A percentile compares a stretch with the other conserved stretches of the same genome.
These are phyloP conservation scores for Phytoseiulus persimilis DNA, from an alignment of 2,888 invertebrate genomes.

Conservation along the genomic window DNA sequence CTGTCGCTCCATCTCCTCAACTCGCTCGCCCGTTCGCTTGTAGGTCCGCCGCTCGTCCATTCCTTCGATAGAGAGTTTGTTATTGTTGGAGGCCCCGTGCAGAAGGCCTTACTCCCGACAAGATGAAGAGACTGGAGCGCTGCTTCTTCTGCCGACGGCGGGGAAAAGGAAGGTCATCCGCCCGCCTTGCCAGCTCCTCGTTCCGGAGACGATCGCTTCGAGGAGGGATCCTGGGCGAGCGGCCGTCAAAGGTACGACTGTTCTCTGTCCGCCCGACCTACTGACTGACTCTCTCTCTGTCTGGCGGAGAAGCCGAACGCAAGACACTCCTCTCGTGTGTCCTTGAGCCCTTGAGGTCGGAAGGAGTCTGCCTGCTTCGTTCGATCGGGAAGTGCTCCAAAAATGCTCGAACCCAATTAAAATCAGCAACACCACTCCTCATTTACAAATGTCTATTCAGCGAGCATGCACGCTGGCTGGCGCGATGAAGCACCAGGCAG, in stretches of 20 bases:
- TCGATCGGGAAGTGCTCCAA: constrained; percentile 29
- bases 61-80: not conserved
- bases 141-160: not conserved
- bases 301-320: not conserved
- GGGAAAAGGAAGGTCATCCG: not conserved
- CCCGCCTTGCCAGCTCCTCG: not conserved
- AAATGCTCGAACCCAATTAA: constrained; percentile 35
- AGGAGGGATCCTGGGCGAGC: not conserved
- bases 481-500: not conserved
- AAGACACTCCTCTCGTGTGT: constrained; percentile 5
- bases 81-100: not conserved
- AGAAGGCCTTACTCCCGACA: not conserved
- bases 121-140: not conserved
- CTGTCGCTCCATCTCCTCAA: not conserved
- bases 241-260: too few species aligned
- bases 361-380: not conserved
- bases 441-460: constrained; percentile 33
- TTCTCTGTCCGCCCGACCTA: not conserved
- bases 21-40: not conserved
- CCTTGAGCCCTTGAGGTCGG: not conserved
- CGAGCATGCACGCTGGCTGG: not conserved
- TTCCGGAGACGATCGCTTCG: not conserved
- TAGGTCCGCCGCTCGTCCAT: not conserved
- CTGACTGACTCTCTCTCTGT: not conserved
- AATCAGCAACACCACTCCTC: constrained; percentile 30